Percentiles rank a stretch among this genome's conserved stretches.
Conservation (phyloP, 2,797 vertebrate genomes). For the Lacerta agilis region DNA sequence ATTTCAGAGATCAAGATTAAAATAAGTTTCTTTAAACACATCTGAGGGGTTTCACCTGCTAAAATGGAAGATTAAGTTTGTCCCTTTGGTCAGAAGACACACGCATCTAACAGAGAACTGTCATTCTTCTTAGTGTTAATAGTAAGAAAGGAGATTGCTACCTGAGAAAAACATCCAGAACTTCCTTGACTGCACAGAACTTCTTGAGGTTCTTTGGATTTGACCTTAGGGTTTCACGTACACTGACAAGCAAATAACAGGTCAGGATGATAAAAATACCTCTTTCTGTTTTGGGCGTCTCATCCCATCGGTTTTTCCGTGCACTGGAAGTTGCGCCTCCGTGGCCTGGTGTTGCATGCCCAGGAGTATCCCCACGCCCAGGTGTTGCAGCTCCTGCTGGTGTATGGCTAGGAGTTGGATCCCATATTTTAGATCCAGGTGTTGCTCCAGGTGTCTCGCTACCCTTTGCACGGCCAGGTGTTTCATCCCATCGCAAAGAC, state of each 20-base stretch:
- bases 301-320: conserved; percentile 98
- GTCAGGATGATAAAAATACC: conserved; percentile 68
- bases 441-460: conserved; percentile 97
- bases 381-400: conserved; percentile 96
- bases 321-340: conserved; percentile 95
- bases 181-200: neutral
- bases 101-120: neutral
- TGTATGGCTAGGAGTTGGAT: conserved; percentile 97
- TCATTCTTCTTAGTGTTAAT: neutral
- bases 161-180: neutral
- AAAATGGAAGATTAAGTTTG: neutral
- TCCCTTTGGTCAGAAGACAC: neutral
- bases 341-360: conserved; percentile 94
- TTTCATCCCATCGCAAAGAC: conserved; percentile 97
- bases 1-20: neutral
- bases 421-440: conserved; percentile 97
- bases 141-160: no score
- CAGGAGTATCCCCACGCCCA: conserved; percentile 94
- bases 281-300: conserved; percentile 97
- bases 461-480: conserved; percentile 95
- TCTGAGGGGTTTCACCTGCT: neutral
- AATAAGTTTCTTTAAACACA: neutral
- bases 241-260: neutral
- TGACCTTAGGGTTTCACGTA: neutral
- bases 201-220: neutral